Evolutionary conservation across 2,888 invertebrate genomes (phyloP), one percentile per base, ranked within the genome.

Genomic region (Campopleginae sp.): DNA sequence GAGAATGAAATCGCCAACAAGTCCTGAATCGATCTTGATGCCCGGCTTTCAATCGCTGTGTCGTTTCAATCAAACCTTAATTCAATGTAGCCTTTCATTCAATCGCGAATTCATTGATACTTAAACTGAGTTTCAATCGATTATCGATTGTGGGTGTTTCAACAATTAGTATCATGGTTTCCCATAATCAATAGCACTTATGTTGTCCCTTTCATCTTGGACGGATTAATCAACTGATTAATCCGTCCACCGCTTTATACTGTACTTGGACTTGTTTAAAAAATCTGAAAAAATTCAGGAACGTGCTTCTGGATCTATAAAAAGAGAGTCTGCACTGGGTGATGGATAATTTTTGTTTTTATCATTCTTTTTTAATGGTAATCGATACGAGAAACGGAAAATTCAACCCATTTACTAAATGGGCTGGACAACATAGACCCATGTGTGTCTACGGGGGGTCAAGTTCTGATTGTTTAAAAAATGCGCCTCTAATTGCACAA

Each of bases 21-120:
- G 27, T 58, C 5, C 14, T 12, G 27, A 38, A 65, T 65, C 38
- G 33, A 63, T 63, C 17, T 65, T 65, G n/a, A 33, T 38, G 63
- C 8, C 0, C 8, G n/a, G 63, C 58, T 58, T 27, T 58, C 58
- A 58, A 27, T 58, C 58, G 63, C n/a, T 27, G 63, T 65, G n/a
- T 66, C 19, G 42, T 66, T 66, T 66, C 38, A 66, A 66, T 66
- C 23, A 19, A 66, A 66, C 42, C 19, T 44, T 66, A 66, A 66
- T 66, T 65, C n/a, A 65, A 65, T 38, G 58, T 58, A 27, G 58
- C 58, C 14, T 58, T 27, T 42, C 19, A 66, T 23, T 19, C 42
- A 66, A 66, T 23, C 42, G 19, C 42, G 42, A 44, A 44, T 42
- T 44, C 66, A 66, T 23, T 42, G 19, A 66, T 23, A 14, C 5